These are phyloP conservation scores for Trachelus tabidus DNA, from an alignment of 2,888 invertebrate species.

Conservation along the genomic window DNA sequence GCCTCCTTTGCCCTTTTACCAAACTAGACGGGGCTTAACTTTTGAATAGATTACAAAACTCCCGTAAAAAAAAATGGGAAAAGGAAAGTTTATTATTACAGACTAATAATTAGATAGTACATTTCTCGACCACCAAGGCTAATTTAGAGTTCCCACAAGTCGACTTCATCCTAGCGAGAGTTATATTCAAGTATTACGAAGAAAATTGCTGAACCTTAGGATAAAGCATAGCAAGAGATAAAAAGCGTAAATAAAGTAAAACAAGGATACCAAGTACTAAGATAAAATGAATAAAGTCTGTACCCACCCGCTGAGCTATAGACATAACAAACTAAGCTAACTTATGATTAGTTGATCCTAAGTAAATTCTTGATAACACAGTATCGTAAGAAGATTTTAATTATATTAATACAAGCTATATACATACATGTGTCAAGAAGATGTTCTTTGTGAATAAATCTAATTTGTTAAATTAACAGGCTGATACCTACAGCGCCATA, in stretches of 20 bases:
- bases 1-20: conserved; percentile 21
- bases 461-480: neutral
- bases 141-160: neutral
- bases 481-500: neutral
- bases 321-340: neutral
- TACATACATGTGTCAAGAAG: too few relatives aligned
- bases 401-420: neutral
- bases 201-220: neutral
- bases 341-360: neutral
- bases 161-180: neutral
- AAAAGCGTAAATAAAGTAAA: neutral
- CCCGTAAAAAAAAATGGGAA: conserved; percentile 5
- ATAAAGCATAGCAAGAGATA: neutral
- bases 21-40: neutral
- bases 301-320: neutral
- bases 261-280: neutral
- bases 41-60: neutral
- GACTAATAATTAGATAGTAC: neutral
- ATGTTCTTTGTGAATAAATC: neutral
- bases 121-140: neutral
- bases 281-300: neutral
- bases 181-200: neutral
- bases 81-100: conserved; percentile 7
- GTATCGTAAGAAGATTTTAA: neutral
- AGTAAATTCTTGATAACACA: neutral